Percentiles rank a stretch among this genome's conserved stretches.
Conservation (phyloP, 2,888 invertebrate genomes). For the Mesorhabditis spiculigera region DNA sequence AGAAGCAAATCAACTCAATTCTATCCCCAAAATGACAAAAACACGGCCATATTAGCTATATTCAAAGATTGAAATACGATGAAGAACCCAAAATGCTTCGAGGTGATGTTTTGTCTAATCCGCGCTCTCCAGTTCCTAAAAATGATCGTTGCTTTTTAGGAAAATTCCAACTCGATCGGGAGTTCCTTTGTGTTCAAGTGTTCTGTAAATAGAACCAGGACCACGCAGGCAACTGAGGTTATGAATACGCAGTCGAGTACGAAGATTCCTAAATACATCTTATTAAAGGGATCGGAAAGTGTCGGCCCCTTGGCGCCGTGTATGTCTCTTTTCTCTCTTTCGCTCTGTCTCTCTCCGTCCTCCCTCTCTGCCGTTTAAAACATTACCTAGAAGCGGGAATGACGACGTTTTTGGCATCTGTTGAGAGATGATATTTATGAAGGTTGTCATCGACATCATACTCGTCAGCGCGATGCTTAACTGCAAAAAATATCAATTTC, state of each 20-base stretch:
- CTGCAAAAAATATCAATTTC: background rate
- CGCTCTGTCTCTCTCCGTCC: too few relatives aligned
- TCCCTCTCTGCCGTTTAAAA: background rate
- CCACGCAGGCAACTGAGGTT: background rate
- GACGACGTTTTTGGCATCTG: background rate
- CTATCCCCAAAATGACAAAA: background rate
- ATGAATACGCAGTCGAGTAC: background rate
- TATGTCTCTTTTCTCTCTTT: too few relatives aligned
- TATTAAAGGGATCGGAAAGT: background rate
- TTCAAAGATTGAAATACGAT: background rate
- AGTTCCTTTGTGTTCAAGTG: background rate
- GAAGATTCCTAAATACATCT: background rate
- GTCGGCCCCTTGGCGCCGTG: background rate
- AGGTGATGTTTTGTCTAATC: background rate
- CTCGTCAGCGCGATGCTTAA: slow-evolving; percentile 5
- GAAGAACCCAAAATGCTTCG: background rate
- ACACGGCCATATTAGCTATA: background rate
- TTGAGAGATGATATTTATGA: background rate
- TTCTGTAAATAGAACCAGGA: background rate
- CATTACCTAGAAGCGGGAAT: background rate
- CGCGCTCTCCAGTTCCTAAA: background rate
- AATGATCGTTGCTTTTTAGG: background rate
- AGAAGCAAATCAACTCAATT: background rate
- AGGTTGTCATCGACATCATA: slow-evolving; percentile 1
- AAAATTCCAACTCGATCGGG: background rate